Percentiles rank a stretch among this genome's conserved stretches.
These are phyloP conservation scores for Tychaedon coryphoeus DNA, from an alignment of 2,113 vertebrate species.

Conservation along the genomic window DNA sequence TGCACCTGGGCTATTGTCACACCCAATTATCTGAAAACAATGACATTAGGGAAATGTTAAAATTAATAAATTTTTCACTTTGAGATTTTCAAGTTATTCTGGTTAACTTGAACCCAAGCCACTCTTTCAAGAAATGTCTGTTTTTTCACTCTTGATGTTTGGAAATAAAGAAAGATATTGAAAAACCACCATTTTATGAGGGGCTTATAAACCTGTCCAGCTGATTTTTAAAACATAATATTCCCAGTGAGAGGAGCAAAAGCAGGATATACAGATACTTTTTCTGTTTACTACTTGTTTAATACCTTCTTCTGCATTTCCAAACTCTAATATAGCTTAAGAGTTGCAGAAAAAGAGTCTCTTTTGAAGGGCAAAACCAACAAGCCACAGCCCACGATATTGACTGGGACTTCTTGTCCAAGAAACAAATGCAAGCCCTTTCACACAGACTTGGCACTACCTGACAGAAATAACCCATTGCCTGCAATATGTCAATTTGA, in stretches of 20 bases:
- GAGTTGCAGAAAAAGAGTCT: not conserved
- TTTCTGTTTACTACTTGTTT: not conserved
- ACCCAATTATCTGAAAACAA: not conserved
- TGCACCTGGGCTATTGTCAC: not conserved
- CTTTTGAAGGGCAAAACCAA: not conserved
- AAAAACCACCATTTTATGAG: not conserved
- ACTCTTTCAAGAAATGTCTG: not conserved
- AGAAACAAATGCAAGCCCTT: not conserved
- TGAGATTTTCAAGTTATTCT: not conserved
- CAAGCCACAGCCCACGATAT: no score
- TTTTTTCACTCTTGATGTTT: not conserved
- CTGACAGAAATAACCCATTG: not conserved
- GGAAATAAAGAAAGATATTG: not conserved
- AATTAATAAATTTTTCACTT: not conserved
- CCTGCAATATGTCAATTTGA: not conserved
- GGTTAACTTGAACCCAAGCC: not conserved
- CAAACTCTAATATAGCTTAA: not conserved
- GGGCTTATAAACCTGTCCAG: not conserved
- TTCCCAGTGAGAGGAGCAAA: not conserved
- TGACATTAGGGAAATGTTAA: rapidly evolving
- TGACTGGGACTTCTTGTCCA: not conserved
- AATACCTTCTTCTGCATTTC: not conserved
- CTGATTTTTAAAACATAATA: not conserved
- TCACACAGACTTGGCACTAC: not conserved
- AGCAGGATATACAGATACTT: not conserved